Evolutionary conservation across 2,888 invertebrate species (phyloP).

Genomic region (Lasioglossum figueresi): DNA sequence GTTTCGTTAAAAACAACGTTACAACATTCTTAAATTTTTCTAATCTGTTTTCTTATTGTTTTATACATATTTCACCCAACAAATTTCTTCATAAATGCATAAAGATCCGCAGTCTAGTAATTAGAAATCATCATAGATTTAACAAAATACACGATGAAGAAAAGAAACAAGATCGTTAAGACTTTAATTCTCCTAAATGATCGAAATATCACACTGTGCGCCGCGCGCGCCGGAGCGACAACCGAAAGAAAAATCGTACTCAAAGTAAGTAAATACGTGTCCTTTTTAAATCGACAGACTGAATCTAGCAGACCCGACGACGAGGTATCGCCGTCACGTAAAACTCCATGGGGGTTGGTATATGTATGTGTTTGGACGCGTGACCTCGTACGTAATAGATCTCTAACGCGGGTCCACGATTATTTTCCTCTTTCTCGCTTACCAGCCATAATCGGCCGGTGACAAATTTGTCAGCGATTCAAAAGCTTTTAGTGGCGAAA

Average conservation of each 20-base stretch:
- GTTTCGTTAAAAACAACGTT: too few species aligned
- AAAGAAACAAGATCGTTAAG: too few species aligned
- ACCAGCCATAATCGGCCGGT: slow-evolving; percentile 58
- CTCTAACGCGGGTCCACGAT: slow-evolving; percentile 67
- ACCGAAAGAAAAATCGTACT: background rate
- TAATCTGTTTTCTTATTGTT: too few species aligned
- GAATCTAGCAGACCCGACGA: slow-evolving; percentile 29
- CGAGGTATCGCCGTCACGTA: slow-evolving; percentile 38
- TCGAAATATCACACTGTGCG: too few species aligned
- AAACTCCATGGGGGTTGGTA: slow-evolving; percentile 65
- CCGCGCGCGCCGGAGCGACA: background rate
- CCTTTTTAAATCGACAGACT: slow-evolving; percentile 28
- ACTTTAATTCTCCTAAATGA: too few species aligned
- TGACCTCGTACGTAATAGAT: slow-evolving; percentile 69
- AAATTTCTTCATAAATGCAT: too few species aligned
- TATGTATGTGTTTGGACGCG: slow-evolving; percentile 67
- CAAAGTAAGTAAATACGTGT: background rate
- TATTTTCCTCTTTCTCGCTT: slow-evolving; percentile 55
- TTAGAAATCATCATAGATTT: too few species aligned
- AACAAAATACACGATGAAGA: too few species aligned
- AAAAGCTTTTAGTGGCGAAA: slow-evolving; percentile 68
- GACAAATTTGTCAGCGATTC: slow-evolving; percentile 69
- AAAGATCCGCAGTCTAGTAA: too few species aligned
- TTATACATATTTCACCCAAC: too few species aligned
- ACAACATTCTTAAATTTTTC: too few species aligned